phyloP scores from a whole-genome alignment of 2,888 invertebrate genomes.

The Cerceris ruficornis region DNA sequence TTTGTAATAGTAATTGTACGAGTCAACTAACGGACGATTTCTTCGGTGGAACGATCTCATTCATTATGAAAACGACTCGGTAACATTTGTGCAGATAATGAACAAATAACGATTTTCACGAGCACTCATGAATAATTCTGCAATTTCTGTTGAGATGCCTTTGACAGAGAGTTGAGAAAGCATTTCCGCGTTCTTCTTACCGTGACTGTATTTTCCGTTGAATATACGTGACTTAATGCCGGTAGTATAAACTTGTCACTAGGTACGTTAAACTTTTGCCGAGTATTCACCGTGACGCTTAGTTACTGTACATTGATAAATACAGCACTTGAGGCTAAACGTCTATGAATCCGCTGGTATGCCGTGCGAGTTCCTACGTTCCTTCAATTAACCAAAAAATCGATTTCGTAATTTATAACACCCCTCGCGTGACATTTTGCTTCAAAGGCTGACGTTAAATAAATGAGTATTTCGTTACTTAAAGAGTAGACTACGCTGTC shows the following conservation, averaged over 20 bases:
- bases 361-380: background rate
- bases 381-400: background rate
- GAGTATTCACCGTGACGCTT: slow-evolving; percentile 27
- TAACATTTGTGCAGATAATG: slow-evolving; percentile 29
- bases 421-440: background rate
- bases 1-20: background rate
- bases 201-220: slow-evolving; percentile 37
- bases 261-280: slow-evolving; percentile 31
- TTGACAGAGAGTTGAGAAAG: slow-evolving; percentile 38
- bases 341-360: slow-evolving; percentile 1
- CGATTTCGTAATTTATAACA: background rate
- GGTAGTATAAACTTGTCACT: slow-evolving; percentile 38
- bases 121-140: slow-evolving; percentile 59
- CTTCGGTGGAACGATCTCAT: slow-evolving; percentile 11
- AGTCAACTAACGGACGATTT: background rate
- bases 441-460: background rate
- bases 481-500: background rate
- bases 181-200: slow-evolving; percentile 54
- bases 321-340: slow-evolving; percentile 29
- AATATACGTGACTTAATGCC: slow-evolving; percentile 44
- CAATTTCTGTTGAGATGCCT: slow-evolving; percentile 38
- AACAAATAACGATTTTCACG: slow-evolving; percentile 56
- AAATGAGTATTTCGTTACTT: background rate
- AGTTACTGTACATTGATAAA: slow-evolving; percentile 22
- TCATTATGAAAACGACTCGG: slow-evolving; percentile 42